These are phyloP conservation scores for Oreochromis niloticus DNA, from an alignment of 2,113 vertebrate species.

Conservation along the genomic window DNA sequence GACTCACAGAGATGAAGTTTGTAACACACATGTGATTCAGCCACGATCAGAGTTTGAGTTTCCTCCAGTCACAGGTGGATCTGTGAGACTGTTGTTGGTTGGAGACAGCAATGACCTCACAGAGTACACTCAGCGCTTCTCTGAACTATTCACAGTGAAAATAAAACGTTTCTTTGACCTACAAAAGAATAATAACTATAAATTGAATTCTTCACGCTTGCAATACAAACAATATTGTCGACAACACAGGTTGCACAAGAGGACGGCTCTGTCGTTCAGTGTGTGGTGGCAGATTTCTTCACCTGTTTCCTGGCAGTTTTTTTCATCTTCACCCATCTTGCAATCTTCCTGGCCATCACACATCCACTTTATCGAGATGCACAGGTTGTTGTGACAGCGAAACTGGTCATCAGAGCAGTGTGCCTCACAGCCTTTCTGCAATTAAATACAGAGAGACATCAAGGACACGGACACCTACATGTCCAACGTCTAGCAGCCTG, in stretches of 20 bases:
- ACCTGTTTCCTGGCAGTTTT: slow-evolving; percentile 84
- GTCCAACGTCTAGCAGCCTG: not conserved
- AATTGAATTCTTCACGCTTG: not conserved
- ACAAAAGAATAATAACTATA: not conserved
- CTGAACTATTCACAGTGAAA: not conserved
- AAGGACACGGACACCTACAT: not conserved
- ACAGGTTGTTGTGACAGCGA: slow-evolving; percentile 89
- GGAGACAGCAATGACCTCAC: not conserved
- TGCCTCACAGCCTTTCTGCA: slow-evolving; percentile 89
- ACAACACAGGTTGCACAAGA: not conserved
- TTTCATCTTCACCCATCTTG: slow-evolving; percentile 92
- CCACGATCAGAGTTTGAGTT: not conserved
- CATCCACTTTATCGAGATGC: slow-evolving; percentile 88
- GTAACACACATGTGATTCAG: not conserved
- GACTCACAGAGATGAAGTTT: not conserved
- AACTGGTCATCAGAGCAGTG: slow-evolving; percentile 91
- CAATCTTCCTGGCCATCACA: slow-evolving; percentile 96
- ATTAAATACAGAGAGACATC: not conserved
- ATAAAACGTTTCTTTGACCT: not conserved
- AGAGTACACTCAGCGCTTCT: not conserved
- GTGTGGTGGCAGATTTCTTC: not conserved
- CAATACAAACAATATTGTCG: not conserved
- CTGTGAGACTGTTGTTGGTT: not conserved
- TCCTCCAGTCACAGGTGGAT: not conserved
- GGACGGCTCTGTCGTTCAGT: too few relatives aligned